Conservation (phyloP, 1,140 invertebrate species). For the Goniozus legneri region DNA sequence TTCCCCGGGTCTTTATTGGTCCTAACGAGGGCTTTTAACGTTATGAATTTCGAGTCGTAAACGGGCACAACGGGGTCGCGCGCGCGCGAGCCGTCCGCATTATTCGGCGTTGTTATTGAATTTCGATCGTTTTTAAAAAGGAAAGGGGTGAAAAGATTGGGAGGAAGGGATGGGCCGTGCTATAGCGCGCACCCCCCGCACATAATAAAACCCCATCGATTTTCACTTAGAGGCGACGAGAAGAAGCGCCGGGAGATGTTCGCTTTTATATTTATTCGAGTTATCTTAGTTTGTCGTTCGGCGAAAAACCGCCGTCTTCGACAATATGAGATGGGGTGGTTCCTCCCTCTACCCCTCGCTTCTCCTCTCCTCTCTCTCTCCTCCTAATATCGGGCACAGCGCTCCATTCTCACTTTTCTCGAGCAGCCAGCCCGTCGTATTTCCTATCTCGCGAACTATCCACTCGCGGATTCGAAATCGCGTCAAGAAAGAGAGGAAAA, state of each 20-base stretch:
- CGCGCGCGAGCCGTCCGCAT: constrained; percentile 1
- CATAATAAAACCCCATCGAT: constrained; percentile 37
- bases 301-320: background rate
- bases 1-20: constrained; percentile 17
- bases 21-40: too few relatives aligned
- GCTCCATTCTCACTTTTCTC: background rate
- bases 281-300: constrained; percentile 33
- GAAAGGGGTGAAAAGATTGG: background rate
- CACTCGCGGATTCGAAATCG: too few relatives aligned
- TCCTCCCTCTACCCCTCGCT: background rate
- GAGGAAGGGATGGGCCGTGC: background rate
- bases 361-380: too few relatives aligned
- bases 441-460: too few relatives aligned
- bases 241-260: too few relatives aligned
- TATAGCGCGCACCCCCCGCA: constrained; percentile 8
- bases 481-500: too few relatives aligned
- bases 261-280: constrained; percentile 35
- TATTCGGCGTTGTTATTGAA: constrained; percentile 10
- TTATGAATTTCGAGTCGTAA: too few relatives aligned
- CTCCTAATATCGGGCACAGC: background rate
- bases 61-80: constrained; percentile 5
- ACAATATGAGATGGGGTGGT: background rate
- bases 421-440: too few relatives aligned
- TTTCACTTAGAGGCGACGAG: constrained; percentile 40
- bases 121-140: background rate